Evolutionary conservation across 2,888 invertebrate genomes (phyloP), one percentile per base, ranked within the genome.

Genomic region (Tetragnatha montana): DNA sequence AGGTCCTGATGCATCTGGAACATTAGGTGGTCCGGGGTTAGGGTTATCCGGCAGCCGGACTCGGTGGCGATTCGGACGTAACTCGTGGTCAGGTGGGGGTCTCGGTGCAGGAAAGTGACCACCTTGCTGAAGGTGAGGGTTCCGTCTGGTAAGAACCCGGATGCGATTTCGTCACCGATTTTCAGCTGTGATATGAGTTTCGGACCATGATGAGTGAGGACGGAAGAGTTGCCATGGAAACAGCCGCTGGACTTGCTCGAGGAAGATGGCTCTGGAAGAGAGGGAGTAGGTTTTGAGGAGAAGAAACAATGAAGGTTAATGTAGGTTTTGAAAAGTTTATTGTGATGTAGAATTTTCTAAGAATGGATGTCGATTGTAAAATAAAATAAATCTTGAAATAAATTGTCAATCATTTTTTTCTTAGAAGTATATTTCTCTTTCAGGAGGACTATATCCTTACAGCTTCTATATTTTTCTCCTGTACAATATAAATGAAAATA

Each of bases 161-260:
- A 95, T 68, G 97, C 95, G 91, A 98, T 96, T 91, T 95, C 94
- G 92, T 98, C 98, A 79, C 98, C 98, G 74, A 96, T 94, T 92
- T 94, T 94, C 87, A 98, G 93, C 75, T 96, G 95, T 91, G 95
- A 95, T 94, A 96, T 95, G 92, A 93, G 94, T 68, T 93, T 94
- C 4, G 93, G 94, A 6, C 97, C 97, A 3, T 94, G 94, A 84
- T 95, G 95, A 74, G 96, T 96, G 91, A 95, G 94, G 49, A 98
- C 97, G 68, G 95, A 94, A 91, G 96, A 95, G 91, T 96, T 95
- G 35, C 96, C 96, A 12, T 97, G 96, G 94, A 98, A 98, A 93
- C 98, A 98, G 35, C 98, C 98, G 21, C 97, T 98, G 69, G 97
- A 96, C 92, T 96, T 96, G 85, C 96, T 96, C 82, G 96, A 96